phyloP scores from a whole-genome alignment of 2,888 invertebrate genomes.

The Cyclophora albipunctata region DNA sequence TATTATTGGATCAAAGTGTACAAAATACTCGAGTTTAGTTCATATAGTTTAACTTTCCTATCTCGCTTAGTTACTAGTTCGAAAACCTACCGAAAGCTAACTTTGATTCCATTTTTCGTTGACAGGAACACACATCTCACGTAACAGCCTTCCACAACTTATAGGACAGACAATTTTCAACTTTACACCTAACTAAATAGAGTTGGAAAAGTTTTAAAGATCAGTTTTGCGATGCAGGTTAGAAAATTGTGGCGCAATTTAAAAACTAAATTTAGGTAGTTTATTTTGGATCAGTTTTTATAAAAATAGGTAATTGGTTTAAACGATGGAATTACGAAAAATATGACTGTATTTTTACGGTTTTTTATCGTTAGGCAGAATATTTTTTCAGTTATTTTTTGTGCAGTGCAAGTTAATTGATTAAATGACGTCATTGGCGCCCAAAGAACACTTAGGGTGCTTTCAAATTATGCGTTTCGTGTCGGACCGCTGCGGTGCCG shows the following conservation, averaged over 20 bases:
- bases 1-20: too few relatives aligned
- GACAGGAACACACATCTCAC: constrained; percentile 9
- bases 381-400: too few relatives aligned
- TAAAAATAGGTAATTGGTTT: too few relatives aligned
- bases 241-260: neutral
- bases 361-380: too few relatives aligned
- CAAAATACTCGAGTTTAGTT: neutral
- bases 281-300: neutral
- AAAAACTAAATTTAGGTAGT: neutral
- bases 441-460: too few relatives aligned
- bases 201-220: constrained; percentile 5
- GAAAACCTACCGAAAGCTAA: constrained; percentile 8
- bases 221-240: constrained; percentile 4
- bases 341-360: too few relatives aligned
- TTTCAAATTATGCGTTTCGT: too few relatives aligned
- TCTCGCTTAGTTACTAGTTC: constrained; percentile 10
- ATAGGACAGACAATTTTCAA: constrained; percentile 5
- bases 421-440: too few relatives aligned
- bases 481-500: too few relatives aligned
- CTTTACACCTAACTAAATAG: constrained; percentile 3
- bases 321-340: too few relatives aligned
- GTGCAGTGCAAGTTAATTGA: too few relatives aligned
- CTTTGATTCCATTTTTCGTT: constrained; percentile 18
- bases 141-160: constrained; percentile 2
- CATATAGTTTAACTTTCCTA: constrained; percentile 4